Base-by-base conservation (phyloP, 1,140 invertebrate genomes). In the Magallana gigas region DNA sequence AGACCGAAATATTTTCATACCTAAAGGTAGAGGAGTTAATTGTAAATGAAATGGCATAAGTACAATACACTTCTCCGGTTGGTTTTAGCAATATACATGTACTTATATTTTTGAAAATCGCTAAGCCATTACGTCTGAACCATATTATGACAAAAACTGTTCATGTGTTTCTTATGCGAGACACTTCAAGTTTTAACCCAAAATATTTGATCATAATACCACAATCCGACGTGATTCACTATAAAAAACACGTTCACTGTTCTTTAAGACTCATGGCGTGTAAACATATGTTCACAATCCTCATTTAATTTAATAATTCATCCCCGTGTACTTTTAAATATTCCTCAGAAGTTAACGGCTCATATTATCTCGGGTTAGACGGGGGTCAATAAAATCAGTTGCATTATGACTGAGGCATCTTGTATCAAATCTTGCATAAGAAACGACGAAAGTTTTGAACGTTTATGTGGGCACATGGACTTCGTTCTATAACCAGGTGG, bases 381-480 rank as follows among this genome's bases (percentile, higher is more conserved):
- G 36, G 36, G 68, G 68, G 18, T 76, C 68, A 76, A 12, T 76
- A 76, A 76, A 76, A 36, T 76, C 68, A 29, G 68, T 12, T 76
- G 68, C 36, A 23, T n/a, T 18, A 29, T 36, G 68, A 76, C 23
- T 36, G 7, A 76, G 11, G 68, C 68, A 23, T 11, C 23, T 71
- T 71, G 23, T 76, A 29, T 76, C 68, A 76, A 5, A 29, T 76
- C 23, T 76, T 29, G 9, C 2, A 12, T 36, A 12, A 76, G 36
- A 29, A 23, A 76, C 36, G 68, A 23, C 36, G 36, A 48, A 48
- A 76, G 23, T 76, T 29, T 29, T 12, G 23, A 12, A 11, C 23
- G 18, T 76, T 9, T 76, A 8, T 29, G 14, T 8, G 23, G 23
- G 8, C 68, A 36, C 68, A 76, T 76, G 68, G 68, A 9, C 36